Percentiles rank a stretch among this genome's conserved stretches.
Evolutionary conservation across 2,113 vertebrate species (phyloP).

Genomic region (Cyphomyrus discorhynchus): DNA sequence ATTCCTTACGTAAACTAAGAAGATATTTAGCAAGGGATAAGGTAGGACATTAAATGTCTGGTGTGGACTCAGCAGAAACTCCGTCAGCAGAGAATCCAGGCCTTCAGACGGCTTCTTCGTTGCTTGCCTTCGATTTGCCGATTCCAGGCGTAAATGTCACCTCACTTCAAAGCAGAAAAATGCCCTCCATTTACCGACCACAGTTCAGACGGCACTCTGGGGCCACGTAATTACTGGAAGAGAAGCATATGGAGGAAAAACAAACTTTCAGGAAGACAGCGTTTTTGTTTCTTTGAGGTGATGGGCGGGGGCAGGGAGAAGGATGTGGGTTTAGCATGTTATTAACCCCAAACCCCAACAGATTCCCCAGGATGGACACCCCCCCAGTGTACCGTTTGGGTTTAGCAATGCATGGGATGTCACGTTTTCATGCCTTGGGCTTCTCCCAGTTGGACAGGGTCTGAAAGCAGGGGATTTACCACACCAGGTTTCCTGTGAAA

Average conservation of each 20-base stretch:
- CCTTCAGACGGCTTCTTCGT: neutral
- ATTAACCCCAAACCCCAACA: constrained; percentile 30
- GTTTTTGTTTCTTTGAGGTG: constrained; percentile 47
- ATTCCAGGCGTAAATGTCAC: neutral
- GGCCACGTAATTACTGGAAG: neutral
- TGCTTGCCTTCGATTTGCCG: neutral
- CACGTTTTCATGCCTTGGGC: neutral
- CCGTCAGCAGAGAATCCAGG: neutral
- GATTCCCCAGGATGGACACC: constrained; percentile 23
- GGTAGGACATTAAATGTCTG: neutral
- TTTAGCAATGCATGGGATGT: neutral
- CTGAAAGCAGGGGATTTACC: neutral
- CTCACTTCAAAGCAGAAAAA: neutral
- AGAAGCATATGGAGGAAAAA: constrained; percentile 20
- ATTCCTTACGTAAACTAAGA: neutral
- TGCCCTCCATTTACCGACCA: neutral
- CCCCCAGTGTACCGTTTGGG: neutral
- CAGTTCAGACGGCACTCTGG: neutral
- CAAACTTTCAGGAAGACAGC: constrained; percentile 36
- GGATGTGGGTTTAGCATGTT: constrained; percentile 39
- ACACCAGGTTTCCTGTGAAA: constrained; percentile 5
- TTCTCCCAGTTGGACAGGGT: neutral
- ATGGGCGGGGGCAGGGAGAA: constrained; percentile 31
- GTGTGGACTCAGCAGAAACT: neutral
- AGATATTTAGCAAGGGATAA: neutral